Evolutionary conservation across 2,888 invertebrate species (phyloP).

Genomic region (Biston betularia): DNA sequence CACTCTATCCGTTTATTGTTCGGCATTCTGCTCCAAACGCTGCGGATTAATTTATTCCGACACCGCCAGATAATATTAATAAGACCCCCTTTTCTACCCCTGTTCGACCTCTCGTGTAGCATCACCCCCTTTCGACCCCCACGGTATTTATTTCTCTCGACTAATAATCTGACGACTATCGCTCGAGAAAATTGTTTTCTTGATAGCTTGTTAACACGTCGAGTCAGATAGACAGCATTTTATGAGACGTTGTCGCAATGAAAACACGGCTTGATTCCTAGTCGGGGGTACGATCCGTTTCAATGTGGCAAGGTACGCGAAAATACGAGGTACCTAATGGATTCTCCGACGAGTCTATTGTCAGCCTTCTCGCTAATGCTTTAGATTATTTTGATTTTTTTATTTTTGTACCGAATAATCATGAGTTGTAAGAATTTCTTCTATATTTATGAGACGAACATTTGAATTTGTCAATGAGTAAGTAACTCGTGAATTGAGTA

Average conservation of each 20-base stretch:
- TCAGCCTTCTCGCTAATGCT: neutral
- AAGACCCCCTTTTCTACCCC: slow-evolving; percentile 24
- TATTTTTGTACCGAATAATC: too few relatives aligned
- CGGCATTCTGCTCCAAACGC: slow-evolving; percentile 58
- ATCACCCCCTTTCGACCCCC: slow-evolving; percentile 24
- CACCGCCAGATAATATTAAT: slow-evolving; percentile 60
- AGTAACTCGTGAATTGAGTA: too few relatives aligned
- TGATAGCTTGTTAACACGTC: slow-evolving; percentile 69
- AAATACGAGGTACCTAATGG: neutral
- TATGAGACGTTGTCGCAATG: slow-evolving; percentile 13
- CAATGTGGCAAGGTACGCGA: slow-evolving; percentile 1
- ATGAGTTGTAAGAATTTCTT: too few relatives aligned
- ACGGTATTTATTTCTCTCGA: slow-evolving; percentile 51
- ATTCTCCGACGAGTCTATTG: slow-evolving; percentile 2
- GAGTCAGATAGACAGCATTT: slow-evolving; percentile 16
- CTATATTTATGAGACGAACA: too few relatives aligned
- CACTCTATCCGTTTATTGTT: slow-evolving; percentile 67
- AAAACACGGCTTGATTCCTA: neutral
- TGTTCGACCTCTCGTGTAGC: slow-evolving; percentile 3
- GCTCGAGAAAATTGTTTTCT: slow-evolving; percentile 67
- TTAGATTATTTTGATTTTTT: slow-evolving; percentile 3
- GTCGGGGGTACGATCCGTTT: neutral
- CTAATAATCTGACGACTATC: slow-evolving; percentile 62
- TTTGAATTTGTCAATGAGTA: too few relatives aligned
- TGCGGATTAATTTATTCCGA: slow-evolving; percentile 71